phyloP scores from a whole-genome alignment of 2,113 vertebrate species.

The Serilophus lunatus region DNA sequence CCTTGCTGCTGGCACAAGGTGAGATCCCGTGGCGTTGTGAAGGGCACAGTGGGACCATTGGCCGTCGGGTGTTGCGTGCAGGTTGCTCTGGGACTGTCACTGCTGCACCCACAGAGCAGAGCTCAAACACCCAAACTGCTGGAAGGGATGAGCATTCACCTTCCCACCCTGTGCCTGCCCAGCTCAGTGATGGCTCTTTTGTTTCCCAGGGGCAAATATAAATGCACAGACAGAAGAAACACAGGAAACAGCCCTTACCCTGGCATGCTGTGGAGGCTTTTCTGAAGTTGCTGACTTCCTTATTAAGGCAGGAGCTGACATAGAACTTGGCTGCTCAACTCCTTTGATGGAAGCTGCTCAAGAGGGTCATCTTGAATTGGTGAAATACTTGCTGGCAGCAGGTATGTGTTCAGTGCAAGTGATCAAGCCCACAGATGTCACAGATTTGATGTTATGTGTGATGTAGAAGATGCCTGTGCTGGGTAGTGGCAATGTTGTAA shows the following conservation, averaged over 20 bases:
- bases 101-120: not conserved
- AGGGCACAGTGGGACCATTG: rapidly evolving
- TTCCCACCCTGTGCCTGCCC: not conserved
- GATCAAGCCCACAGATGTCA: not conserved
- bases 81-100: not conserved
- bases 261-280: slow-evolving; percentile 98
- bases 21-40: not conserved
- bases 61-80: not conserved
- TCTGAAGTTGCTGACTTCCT: slow-evolving; percentile 98
- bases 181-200: not conserved
- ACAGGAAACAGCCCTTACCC: slow-evolving; percentile 94
- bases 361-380: slow-evolving; percentile 96
- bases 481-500: not conserved
- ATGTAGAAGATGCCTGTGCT: not conserved
- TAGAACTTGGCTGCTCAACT: slow-evolving; percentile 96
- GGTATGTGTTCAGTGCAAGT: slow-evolving; percentile 71
- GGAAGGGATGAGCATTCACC: not conserved
- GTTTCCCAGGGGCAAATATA: slow-evolving; percentile 91
- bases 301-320: slow-evolving; percentile 96
- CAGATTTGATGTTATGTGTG: not conserved
- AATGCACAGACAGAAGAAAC: slow-evolving; percentile 99
- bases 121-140: not conserved
- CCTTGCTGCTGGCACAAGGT: slow-evolving; percentile 97
- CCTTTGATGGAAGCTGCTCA: slow-evolving; percentile 98
- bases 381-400: slow-evolving; percentile 95